A percentile compares a stretch with the other conserved stretches of the same genome.
Conservation (phyloP, 1,140 invertebrate genomes). For the Acromyrmex charruanus region DNA sequence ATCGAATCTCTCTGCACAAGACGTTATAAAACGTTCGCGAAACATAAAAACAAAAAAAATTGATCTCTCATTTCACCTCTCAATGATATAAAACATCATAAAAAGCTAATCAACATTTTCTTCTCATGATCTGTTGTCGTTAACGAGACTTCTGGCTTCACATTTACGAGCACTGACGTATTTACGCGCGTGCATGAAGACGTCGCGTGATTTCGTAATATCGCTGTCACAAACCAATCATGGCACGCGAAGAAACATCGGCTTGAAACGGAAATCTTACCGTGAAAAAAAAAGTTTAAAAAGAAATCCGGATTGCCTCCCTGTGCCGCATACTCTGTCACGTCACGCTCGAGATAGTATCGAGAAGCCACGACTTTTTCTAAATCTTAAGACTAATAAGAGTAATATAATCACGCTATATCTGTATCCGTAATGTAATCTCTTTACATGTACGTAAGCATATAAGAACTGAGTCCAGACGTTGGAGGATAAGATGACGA, state of each 20-base stretch:
- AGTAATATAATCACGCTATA: conserved; percentile 44
- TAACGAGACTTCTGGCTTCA: conserved; percentile 34
- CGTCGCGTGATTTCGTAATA: conserved; percentile 30
- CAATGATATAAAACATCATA: neutral
- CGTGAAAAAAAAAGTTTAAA: neutral
- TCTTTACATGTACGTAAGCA: neutral
- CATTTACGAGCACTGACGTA: conserved; percentile 9
- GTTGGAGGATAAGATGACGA: conserved; percentile 37
- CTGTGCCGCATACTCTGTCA: conserved; percentile 30
- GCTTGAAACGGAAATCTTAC: neutral
- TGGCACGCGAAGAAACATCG: conserved; percentile 1
- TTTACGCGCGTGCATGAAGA: conserved; percentile 29
- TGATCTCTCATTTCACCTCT: neutral
- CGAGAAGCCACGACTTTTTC: conserved; percentile 56
- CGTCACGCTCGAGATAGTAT: conserved; percentile 37
- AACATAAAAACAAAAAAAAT: neutral
- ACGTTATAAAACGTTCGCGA: neutral
- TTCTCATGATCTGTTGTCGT: neutral
- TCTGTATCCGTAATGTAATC: conserved; percentile 35
- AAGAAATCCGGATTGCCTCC: neutral
- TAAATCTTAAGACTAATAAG: conserved; percentile 60
- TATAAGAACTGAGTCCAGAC: neutral
- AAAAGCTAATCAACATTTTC: conserved; percentile 41
- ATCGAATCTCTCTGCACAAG: neutral
- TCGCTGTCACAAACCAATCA: conserved; percentile 20